Base-by-base conservation (phyloP, 2,888 invertebrate species). In the Autographa gamma region DNA sequence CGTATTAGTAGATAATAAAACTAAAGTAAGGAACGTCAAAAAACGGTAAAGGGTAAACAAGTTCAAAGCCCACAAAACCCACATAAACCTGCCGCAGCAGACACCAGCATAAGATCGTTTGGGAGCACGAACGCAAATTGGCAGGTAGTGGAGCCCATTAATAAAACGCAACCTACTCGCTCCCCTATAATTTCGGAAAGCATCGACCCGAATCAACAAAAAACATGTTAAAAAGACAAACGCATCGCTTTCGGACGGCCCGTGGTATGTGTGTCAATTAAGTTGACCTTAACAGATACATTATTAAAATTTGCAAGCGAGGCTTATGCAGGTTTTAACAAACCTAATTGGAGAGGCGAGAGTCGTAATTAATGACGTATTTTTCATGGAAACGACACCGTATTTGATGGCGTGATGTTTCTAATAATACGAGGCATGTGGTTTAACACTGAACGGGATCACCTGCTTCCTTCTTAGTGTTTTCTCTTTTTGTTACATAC, bases 261-360 rank as follows among this genome's bases (percentile, higher is more conserved):
- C 77, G 80, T 76, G 82, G 85, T 81, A 84, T 83, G 81, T 85
- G 81, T 86, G 88, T 89, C 87, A 89, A 89, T 88, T 86, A 82
- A 77, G 71, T 77, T 87, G 88, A 89, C 89, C 89, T 87, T 82
- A 80, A 63, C 71, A 76, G 66, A 76, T 71, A 71, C 75, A 66
- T 71, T 74, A 76, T 81, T 76, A 77, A 81, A 83, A 85, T 87
- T 84, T 81, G 85, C 87, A 82, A 86, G 77, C 77, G 76, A 81
- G 77, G 69, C 70, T 74, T 75, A 71, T 82, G 83, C 83, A 85
- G 80, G 83, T 85, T 82, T 85, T 79, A 86, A 84, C 81, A 78
- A 73, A 79, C 76, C 73, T 81, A 87, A 86, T 85, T 86, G 86
- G 75, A 66, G 75, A 77, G 73, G 78, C 84, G 77, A 74, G 80